Evolutionary conservation across 2,888 invertebrate species (phyloP).

Genomic region (Lycocerus yunnanus): DNA sequence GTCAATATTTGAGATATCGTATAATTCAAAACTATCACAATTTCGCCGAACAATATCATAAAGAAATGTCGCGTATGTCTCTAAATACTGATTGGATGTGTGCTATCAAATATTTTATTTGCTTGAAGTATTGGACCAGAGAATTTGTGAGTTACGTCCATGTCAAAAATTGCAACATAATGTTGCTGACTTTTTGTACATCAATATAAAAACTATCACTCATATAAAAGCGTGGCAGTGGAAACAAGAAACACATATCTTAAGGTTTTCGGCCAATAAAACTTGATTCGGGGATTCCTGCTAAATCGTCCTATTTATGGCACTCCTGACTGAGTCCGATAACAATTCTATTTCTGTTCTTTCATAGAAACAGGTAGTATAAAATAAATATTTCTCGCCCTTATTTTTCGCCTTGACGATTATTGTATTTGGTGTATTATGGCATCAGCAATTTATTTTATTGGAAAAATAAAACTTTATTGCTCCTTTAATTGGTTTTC

Average conservation of each 20-base stretch:
- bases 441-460: background rate
- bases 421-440: constrained; percentile 7
- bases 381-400: constrained; percentile 28
- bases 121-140: constrained; percentile 41
- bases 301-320: constrained; percentile 41
- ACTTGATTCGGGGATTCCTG: constrained; percentile 56
- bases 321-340: constrained; percentile 43
- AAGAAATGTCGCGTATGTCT: constrained; percentile 48
- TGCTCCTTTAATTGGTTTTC: background rate
- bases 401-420: constrained; percentile 3
- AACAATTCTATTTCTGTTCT: constrained; percentile 46
- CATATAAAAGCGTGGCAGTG: constrained; percentile 44
- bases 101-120: constrained; percentile 54
- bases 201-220: constrained; percentile 53
- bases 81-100: constrained; percentile 56
- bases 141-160: constrained; percentile 32
- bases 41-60: constrained; percentile 45
- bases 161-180: background rate
- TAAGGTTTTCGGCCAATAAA: constrained; percentile 44
- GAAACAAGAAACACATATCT: constrained; percentile 51
- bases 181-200: constrained; percentile 30
- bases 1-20: constrained; percentile 48
- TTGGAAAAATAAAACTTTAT: background rate
- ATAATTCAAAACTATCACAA: constrained; percentile 43
- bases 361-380: constrained; percentile 32